Evolutionary conservation across 1,140 invertebrate genomes (phyloP), one percentile per base, ranked within the genome.

Genomic region (Yoshiicerus persimilis): DNA sequence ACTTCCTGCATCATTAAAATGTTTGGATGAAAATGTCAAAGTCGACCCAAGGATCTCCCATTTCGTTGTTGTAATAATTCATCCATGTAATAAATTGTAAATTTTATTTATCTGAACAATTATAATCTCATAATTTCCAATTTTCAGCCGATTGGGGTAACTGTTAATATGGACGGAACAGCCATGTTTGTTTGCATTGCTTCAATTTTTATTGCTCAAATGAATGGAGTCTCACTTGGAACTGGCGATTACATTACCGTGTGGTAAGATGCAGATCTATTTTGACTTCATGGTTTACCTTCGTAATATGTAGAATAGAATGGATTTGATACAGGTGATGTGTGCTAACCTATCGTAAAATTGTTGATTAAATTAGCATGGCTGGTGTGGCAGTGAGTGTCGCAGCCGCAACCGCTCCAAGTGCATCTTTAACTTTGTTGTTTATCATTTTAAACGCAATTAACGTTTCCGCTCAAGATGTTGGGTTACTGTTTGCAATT

Each of bases 101-200:
- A n/a, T n/a, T n/a, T n/a, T n/a, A n/a, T n/a, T n/a, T n/a, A n/a
- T n/a, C n/a, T n/a, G n/a, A n/a, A n/a, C n/a, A n/a, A n/a, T n/a
- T n/a, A n/a, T n/a, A n/a, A n/a, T n/a, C n/a, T n/a, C n/a, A n/a
- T n/a, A n/a, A n/a, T n/a, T n/a, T n/a, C n/a, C n/a, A n/a, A n/a
- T n/a, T n/a, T n/a, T n/a, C n/a, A n/a, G n/a, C 47, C 47, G 0
- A 56, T 62, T 4, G 41, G 47, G 1, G 56, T 86, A 4, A 86
- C 56, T 64, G 96, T 98, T 90, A 98, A 98, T 92, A 98, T 98
- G 96, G 97, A 99, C 91, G 98, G 98, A 16, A 98, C 97, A 1
- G 98, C 98, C 0, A 93, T 99, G 13, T 99, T 98, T 92, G 95
- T 98, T 23, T 95, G 97, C 0, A 95, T 97, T 0, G 96, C 97